Evolutionary conservation across 1,140 invertebrate genomes (phyloP).

Genomic region (Drosophila sulfurigaster): DNA sequence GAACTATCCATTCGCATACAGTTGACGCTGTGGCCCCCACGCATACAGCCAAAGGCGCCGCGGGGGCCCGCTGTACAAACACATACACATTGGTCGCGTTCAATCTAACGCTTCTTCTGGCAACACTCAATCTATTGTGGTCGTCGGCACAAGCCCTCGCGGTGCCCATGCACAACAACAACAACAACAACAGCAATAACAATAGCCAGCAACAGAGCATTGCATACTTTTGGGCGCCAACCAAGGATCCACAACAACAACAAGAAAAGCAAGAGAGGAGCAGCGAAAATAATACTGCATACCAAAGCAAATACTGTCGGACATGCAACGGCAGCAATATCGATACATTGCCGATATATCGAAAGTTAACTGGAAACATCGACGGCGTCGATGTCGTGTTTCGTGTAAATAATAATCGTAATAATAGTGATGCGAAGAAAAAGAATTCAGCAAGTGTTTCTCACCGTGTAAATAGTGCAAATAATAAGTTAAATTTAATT

Average conservation of each 20-base stretch:
- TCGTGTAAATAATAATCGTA: constrained; percentile 65
- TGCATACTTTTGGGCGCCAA: constrained; percentile 61
- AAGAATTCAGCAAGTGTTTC: constrained; percentile 53
- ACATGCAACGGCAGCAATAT: constrained; percentile 54
- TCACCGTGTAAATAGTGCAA: constrained; percentile 83
- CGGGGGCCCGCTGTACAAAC: constrained; percentile 81
- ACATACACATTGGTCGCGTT: constrained; percentile 66
- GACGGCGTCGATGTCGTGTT: constrained; percentile 5
- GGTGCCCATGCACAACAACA: constrained; percentile 72
- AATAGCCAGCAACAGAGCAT: constrained; percentile 34
- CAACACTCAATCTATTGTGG: constrained; percentile 63
- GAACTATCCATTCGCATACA: constrained; percentile 72
- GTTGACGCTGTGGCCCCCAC: constrained; percentile 84
- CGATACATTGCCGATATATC: constrained; percentile 16
- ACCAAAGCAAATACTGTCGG: constrained; percentile 44
- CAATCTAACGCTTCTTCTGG: constrained; percentile 61
- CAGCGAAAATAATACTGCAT: constrained; percentile 7
- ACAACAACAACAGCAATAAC: constrained; percentile 20
- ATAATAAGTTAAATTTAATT: constrained; percentile 81
- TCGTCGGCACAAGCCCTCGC: constrained; percentile 80
- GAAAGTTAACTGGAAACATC: constrained; percentile 59
- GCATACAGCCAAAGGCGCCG: constrained; percentile 83
- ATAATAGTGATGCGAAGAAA: constrained; percentile 18
- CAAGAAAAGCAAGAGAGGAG: constrained; percentile 14
- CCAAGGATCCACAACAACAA: constrained; percentile 29